phyloP scores from a whole-genome alignment of 2,113 vertebrate species.

The Tapirus terrestris region DNA sequence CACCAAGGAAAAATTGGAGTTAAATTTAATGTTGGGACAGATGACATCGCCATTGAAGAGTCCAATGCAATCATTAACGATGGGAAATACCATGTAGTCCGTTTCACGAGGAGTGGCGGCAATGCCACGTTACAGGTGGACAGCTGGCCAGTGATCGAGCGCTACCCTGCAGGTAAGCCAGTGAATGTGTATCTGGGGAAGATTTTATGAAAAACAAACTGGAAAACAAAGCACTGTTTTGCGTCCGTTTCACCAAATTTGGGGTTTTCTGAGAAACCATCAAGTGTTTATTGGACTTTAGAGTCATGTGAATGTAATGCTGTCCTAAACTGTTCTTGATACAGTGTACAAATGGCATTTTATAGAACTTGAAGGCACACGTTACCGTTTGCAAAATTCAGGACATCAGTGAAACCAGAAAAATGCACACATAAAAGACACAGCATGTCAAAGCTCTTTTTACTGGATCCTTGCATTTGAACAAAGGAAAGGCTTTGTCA shows the following conservation, averaged over 20 bases:
- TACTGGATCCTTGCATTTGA: conserved; percentile 81
- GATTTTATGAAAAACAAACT: conserved; percentile 17
- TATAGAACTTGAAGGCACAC: conserved; percentile 79
- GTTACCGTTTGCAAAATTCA: conserved; percentile 82
- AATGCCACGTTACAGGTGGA: conserved; percentile 99
- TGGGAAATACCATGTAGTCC: conserved; percentile 99
- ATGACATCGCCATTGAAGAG: conserved; percentile 99
- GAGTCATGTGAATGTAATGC: conserved; percentile 72
- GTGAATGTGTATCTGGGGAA: conserved; percentile 33
- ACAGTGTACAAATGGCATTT: conserved; percentile 81
- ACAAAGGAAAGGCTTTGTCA: conserved; percentile 93
- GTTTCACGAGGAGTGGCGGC: conserved; percentile 98
- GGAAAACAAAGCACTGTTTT: conserved; percentile 65
- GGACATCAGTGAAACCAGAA: conserved; percentile 79
- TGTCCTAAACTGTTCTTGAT: conserved; percentile 81
- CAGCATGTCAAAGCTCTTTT: conserved; percentile 75
- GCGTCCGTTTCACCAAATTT: conserved; percentile 52
- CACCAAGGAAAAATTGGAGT: conserved; percentile 98
- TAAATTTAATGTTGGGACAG: conserved; percentile 99
- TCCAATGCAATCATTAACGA: conserved; percentile 98
- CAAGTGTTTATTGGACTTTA: conserved; percentile 73
- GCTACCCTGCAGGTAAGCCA: conserved; percentile 98
- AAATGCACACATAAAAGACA: conserved; percentile 76
- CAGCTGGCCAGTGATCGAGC: conserved; percentile 98
- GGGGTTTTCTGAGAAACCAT: conserved; percentile 71